Percentiles rank a stretch among this genome's conserved stretches.
These are phyloP conservation scores for Picathartes gymnocephalus DNA, from an alignment of 2,113 vertebrate species.

Conservation along the genomic window DNA sequence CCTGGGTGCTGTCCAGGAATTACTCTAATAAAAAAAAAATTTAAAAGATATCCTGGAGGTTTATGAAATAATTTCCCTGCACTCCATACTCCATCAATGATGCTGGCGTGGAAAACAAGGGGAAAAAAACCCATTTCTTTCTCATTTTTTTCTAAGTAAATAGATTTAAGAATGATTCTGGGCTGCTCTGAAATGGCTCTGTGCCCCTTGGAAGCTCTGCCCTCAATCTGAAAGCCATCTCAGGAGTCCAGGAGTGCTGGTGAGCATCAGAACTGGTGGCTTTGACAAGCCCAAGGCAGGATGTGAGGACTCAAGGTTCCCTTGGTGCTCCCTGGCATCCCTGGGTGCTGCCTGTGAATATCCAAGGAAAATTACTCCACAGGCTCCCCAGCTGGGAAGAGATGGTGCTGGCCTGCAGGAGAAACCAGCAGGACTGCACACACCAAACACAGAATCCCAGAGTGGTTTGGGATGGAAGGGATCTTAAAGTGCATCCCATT, in stretches of 20 bases:
- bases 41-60: neutral
- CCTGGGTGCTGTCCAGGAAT: neutral
- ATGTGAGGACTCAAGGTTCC: neutral
- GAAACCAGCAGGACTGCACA: neutral
- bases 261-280: neutral
- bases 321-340: neutral
- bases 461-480: neutral
- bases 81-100: neutral
- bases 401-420: neutral
- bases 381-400: neutral
- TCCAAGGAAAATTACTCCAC: neutral
- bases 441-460: neutral
- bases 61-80: neutral
- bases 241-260: neutral
- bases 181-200: neutral
- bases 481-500: fast-evolving
- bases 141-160: neutral
- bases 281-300: neutral
- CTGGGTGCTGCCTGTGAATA: neutral
- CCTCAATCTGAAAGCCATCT: neutral
- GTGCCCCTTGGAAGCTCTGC: neutral
- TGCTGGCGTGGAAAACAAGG: neutral
- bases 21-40: neutral
- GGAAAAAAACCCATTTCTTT: neutral
- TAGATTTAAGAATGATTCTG: neutral